Percentiles rank a stretch among this genome's conserved stretches.
These are phyloP conservation scores for Caenorhabditis elegans DNA, from an alignment of 1,140 invertebrate genomes.

Conservation along the genomic window DNA sequence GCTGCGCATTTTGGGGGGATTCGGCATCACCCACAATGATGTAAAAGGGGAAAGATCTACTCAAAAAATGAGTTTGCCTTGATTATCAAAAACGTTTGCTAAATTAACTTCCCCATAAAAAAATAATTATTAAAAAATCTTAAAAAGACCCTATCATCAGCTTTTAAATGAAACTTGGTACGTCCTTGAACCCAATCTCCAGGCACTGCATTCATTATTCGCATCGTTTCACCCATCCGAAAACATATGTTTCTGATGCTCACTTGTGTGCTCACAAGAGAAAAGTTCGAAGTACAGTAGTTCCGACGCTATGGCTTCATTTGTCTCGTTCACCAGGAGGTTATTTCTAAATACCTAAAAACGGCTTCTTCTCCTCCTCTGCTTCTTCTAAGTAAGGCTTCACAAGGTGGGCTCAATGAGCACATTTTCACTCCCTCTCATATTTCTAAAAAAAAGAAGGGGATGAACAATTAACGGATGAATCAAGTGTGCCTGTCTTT, in stretches of 20 bases:
- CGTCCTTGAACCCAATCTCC: not conserved
- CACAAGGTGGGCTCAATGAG: not conserved
- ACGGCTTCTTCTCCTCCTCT: not conserved
- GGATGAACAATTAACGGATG: not conserved
- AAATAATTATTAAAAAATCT: too few relatives aligned
- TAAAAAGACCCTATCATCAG: not conserved
- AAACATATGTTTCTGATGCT: not conserved
- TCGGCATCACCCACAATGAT: too few relatives aligned
- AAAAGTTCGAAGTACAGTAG: constrained; percentile 17
- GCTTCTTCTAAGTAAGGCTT: not conserved
- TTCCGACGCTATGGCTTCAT: not conserved
- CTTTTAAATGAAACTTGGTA: not conserved
- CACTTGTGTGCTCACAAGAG: not conserved
- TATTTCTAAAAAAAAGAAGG: not conserved
- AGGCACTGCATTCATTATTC: not conserved
- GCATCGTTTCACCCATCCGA: constrained; percentile 5
- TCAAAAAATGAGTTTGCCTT: too few relatives aligned
- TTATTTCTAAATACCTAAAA: constrained; percentile 28
- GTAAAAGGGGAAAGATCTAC: too few relatives aligned
- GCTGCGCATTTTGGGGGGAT: too few relatives aligned
- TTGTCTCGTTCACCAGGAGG: not conserved
- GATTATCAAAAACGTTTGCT: too few relatives aligned
- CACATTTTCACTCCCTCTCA: not conserved
- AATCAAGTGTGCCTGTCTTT: not conserved
- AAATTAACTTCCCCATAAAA: too few relatives aligned